Evolutionary conservation across 2,888 invertebrate genomes (phyloP), one percentile per base, ranked within the genome.

Genomic region (Volucella bombylans): DNA sequence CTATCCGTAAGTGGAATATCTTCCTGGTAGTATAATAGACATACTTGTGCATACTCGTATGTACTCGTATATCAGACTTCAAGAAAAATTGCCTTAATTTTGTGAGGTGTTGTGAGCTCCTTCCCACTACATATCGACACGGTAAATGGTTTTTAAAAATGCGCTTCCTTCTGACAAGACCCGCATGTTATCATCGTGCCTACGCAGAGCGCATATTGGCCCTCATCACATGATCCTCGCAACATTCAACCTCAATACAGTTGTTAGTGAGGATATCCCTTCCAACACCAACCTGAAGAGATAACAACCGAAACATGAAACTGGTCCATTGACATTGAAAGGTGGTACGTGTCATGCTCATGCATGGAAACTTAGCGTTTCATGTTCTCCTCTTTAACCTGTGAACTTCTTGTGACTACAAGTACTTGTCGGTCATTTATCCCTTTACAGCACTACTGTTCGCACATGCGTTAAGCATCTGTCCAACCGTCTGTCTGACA

Each of bases 391-490:
- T 23, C 23, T 39, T 71, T 12, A 47, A 59, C 57, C 61, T 57
- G 52, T 72, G 64, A 69, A 68, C 18, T 57, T 31, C 31, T 31
- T 31, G 31, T 31, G 31, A 31, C n/a, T 68, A 83, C 79, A 83
- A 74, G 79, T 73, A 64, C 64, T 69, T 64, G 68, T 65, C 43
- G 73, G 31, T 65, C 69, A 61, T 65, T 74, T 68, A 73, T 72
- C 52, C 73, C 18, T 57, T 43, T 49, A 47, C 67, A 57, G 69
- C 31, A 1, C 82, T 80, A 80, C 69, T 65, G 80, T 69, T 80
- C 59, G 69, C 79, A 76, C 76, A 76, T 85, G 80, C 76, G 65
- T 61, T 77, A 18, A 54, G 72, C 80, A 85, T 85, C 85, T 85
- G 80, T 77, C 80, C 85, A 18, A 50, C 67, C 69, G 74, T 80